Evolutionary conservation across 2,888 invertebrate species (phyloP), one percentile per base, ranked within the genome.

Genomic region (Archips crataeganus): DNA sequence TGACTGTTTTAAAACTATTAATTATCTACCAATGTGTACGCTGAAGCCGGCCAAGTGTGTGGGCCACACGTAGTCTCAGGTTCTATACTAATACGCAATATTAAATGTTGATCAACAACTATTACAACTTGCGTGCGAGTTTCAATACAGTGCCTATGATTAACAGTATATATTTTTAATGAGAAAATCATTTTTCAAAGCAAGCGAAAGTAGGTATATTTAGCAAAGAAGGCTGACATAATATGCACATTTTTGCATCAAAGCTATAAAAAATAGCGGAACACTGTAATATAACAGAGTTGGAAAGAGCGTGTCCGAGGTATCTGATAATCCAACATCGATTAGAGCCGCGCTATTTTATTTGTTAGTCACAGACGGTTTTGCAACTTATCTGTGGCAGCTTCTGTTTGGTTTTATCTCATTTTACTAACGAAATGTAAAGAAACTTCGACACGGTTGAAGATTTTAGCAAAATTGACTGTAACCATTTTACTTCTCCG

Each of bases 281-380:
- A 15, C 13, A 9, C 9, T 15, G 49, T 65, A 64, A 34, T 64
- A 49, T 23, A 9, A 49, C 47, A 5, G 49, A 47, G 51, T 13
- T 70, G n/a, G 63, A 47, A 77, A 77, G 76, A 77, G 79, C 77
- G 75, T 69, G 39, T 49, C 76, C 34, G 66, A 77, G 76, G 69
- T 67, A 70, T 60, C 66, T 49, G 75, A 77, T 78, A 77, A 78
- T 80, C 73, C 75, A 78, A 80, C 74, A 69, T 71, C 70, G 71
- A 79, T 81, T 80, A 66, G 77, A 70, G 70, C 69, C 76, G 78
- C 75, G 32, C 63, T 64, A 77, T 77, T 79, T 71, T 74, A 42
- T 54, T 62, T 63, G 72, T 81, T 80, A 79, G 81, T 80, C 79
- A 82, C 76, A 70, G 62, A 61, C 70, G 71, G 76, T 82, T 76